These are phyloP conservation scores for Andrena fulva DNA, from an alignment of 2,888 invertebrate species.

Conservation along the genomic window DNA sequence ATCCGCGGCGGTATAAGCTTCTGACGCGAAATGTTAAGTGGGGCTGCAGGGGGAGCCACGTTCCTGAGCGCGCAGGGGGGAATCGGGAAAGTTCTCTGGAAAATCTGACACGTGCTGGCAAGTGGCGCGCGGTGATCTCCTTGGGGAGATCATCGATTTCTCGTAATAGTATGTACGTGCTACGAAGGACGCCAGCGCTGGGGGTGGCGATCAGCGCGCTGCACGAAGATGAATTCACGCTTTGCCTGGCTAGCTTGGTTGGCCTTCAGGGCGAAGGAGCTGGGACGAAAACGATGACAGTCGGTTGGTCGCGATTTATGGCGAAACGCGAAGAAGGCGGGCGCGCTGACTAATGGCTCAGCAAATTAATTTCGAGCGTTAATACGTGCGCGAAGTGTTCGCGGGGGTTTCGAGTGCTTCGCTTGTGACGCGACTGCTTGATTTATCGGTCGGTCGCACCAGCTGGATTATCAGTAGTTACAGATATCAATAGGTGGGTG, in stretches of 20 bases:
- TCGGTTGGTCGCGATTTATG: constrained; percentile 48
- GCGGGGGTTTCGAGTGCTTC: neutral
- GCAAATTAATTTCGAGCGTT: constrained; percentile 45
- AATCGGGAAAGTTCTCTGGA: too few relatives aligned
- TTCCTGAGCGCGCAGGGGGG: too few relatives aligned
- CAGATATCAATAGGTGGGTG: too few relatives aligned
- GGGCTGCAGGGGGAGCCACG: too few relatives aligned
- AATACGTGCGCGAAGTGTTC: neutral
- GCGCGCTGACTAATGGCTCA: constrained; percentile 35
- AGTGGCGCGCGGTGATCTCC: constrained; percentile 14
- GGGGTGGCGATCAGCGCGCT: constrained; percentile 30
- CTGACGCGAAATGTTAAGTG: too few relatives aligned
- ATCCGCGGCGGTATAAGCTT: too few relatives aligned
- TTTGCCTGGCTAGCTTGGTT: constrained; percentile 40
- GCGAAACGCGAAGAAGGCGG: constrained; percentile 27
- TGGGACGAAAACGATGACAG: constrained; percentile 57
- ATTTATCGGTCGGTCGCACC: neutral
- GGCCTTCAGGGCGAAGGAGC: constrained; percentile 42
- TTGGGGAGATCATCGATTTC: constrained; percentile 46
- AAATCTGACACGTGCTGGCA: neutral
- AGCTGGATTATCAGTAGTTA: too few relatives aligned
- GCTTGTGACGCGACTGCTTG: neutral
- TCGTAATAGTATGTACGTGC: constrained; percentile 7
- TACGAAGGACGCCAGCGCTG: constrained; percentile 28
- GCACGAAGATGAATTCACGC: constrained; percentile 41